Percentiles rank a stretch among this genome's conserved stretches.
Evolutionary conservation across 1,140 invertebrate genomes (phyloP).

Genomic region (Hydropsyche tenuis): DNA sequence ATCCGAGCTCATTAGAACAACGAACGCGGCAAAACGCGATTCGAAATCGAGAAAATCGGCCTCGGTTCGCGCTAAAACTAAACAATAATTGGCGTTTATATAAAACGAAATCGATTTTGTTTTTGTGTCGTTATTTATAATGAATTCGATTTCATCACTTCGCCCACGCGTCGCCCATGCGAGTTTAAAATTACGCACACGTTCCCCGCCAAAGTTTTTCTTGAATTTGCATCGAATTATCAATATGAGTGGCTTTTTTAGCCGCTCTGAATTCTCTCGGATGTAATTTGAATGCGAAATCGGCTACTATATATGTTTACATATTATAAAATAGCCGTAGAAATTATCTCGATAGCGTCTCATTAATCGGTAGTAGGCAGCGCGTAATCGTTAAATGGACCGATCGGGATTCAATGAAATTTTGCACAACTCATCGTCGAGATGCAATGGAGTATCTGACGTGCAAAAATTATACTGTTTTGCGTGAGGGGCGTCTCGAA

Average conservation of each 20-base stretch:
- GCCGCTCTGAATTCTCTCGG: not conserved
- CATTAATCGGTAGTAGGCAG: slow-evolving; percentile 1
- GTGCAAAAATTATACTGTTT: no score
- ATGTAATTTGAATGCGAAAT: slow-evolving; percentile 2
- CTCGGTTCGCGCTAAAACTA: no score
- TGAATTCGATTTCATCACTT: not conserved
- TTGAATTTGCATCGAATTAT: slow-evolving; percentile 1
- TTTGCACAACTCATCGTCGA: no score
- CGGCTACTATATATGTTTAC: no score
- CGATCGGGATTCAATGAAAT: no score
- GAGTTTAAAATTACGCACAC: no score
- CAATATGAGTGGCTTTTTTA: not conserved
- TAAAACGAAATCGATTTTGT: no score
- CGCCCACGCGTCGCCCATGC: not conserved
- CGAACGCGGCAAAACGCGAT: no score
- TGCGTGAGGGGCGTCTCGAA: no score
- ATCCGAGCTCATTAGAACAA: slow-evolving; percentile 9
- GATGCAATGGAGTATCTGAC: no score
- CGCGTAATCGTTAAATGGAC: slow-evolving; percentile 5
- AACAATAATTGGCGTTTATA: no score
- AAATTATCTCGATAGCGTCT: not conserved
- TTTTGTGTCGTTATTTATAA: not conserved
- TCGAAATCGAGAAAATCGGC: no score
- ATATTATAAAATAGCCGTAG: not conserved
- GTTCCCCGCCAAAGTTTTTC: not conserved